These are phyloP conservation scores for Drosophila paranaensis DNA, from an alignment of 2,888 invertebrate genomes.

Conservation along the genomic window DNA sequence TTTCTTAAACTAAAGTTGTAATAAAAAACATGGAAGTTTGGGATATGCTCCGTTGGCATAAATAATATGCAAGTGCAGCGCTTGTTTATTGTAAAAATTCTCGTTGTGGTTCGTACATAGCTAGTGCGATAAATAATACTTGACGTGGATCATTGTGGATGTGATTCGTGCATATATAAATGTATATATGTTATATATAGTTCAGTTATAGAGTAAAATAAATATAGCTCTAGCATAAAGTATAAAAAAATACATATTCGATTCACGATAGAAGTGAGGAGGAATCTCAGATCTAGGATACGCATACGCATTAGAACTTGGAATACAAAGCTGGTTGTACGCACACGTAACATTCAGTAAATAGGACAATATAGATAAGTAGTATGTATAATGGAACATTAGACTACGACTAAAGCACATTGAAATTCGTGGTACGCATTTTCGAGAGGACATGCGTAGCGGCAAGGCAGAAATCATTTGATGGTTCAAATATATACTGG, in stretches of 20 bases:
- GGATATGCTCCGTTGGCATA: conserved; percentile 44
- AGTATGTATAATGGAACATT: conserved; percentile 26
- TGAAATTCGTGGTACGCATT: conserved; percentile 57
- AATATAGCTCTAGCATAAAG: conserved; percentile 50
- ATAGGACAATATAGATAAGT: conserved; percentile 25
- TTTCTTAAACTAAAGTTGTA: background rate
- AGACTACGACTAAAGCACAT: conserved; percentile 60
- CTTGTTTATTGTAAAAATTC: conserved; percentile 55
- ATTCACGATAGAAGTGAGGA: conserved; percentile 29
- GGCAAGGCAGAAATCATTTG: conserved; percentile 36
- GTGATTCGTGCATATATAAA: conserved; percentile 44
- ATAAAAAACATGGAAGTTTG: conserved; percentile 6
- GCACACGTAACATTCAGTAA: conserved; percentile 45
- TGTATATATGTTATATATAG: conserved; percentile 6
- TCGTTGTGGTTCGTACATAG: conserved; percentile 46
- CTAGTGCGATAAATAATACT: conserved; percentile 73
- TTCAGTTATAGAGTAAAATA: conserved; percentile 49
- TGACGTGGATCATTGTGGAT: conserved; percentile 53
- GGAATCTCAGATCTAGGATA: conserved; percentile 3
- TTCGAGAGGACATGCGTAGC: conserved; percentile 40
- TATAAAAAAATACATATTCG: conserved; percentile 69
- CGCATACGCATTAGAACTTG: conserved; percentile 2
- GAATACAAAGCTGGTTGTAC: conserved; percentile 30
- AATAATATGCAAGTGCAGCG: conserved; percentile 56
- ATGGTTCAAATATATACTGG: conserved; percentile 5